phyloP scores from a whole-genome alignment of 2,888 invertebrate species.

The Cryptophagus acutangulus region DNA sequence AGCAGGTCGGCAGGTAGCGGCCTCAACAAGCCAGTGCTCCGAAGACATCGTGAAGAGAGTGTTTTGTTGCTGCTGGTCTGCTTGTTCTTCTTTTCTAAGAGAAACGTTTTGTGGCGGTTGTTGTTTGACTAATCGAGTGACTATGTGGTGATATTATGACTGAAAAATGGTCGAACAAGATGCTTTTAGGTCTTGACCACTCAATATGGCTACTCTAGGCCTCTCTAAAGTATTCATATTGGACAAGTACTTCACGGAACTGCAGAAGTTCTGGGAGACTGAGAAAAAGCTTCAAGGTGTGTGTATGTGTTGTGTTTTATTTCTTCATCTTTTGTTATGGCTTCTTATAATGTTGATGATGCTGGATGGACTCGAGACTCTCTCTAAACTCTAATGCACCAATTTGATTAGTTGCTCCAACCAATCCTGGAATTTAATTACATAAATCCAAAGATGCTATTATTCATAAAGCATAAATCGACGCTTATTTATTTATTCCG shows the following conservation, averaged over 20 bases:
- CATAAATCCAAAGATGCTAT: too few species aligned
- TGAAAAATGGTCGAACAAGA: constrained; percentile 40
- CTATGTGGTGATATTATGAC: constrained; percentile 26
- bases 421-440: too few species aligned
- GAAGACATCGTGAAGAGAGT: constrained; percentile 26
- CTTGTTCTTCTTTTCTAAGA: too few species aligned
- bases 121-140: neutral
- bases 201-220: constrained; percentile 88
- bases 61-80: neutral
- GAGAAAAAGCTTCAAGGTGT: constrained; percentile 95
- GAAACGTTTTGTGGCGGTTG: too few species aligned
- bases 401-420: too few species aligned
- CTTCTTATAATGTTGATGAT: too few species aligned
- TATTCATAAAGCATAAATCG: too few species aligned
- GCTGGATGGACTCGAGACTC: too few species aligned
- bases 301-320: constrained; percentile 35
- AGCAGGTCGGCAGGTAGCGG: constrained; percentile 41
- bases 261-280: constrained; percentile 95
- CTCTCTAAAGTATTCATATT: constrained; percentile 95
- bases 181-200: constrained; percentile 31
- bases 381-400: too few species aligned
- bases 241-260: constrained; percentile 95
- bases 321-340: constrained; percentile 9
- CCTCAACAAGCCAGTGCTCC: constrained; percentile 29
- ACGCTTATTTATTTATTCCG: too few species aligned